Percentiles rank a stretch among this genome's conserved stretches.
These are phyloP conservation scores for Pantherophis vulpinus DNA, from an alignment of 2,797 vertebrate genomes.

Conservation along the genomic window DNA sequence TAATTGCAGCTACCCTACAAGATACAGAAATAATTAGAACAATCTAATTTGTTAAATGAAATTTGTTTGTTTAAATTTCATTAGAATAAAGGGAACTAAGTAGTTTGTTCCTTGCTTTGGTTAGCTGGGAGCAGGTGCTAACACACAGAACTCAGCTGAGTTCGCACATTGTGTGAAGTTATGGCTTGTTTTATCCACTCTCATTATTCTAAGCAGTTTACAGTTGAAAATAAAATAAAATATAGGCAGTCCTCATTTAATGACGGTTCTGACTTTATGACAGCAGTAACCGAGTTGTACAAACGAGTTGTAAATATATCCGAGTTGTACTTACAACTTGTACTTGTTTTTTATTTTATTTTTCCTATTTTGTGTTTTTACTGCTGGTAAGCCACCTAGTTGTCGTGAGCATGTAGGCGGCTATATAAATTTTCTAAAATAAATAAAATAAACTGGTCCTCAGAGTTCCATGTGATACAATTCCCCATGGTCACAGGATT, in stretches of 20 bases:
- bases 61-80: background rate
- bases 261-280: background rate
- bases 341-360: background rate
- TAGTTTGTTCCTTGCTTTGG: background rate
- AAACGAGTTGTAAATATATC: background rate
- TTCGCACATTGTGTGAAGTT: background rate
- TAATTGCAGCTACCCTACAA: background rate
- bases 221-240: background rate
- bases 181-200: background rate
- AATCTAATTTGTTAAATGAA: background rate
- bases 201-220: background rate
- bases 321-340: background rate
- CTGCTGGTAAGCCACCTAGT: background rate
- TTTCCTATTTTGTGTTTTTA: background rate
- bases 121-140: background rate
- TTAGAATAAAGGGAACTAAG: background rate
- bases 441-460: background rate
- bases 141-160: background rate
- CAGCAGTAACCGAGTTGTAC: background rate
- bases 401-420: background rate
- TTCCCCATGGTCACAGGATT: background rate
- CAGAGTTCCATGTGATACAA: background rate
- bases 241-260: background rate
- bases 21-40: background rate
- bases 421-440: background rate